Evolutionary conservation across 2,888 invertebrate genomes (phyloP), one percentile per base, ranked within the genome.

Genomic region (Dasypogon diadema): DNA sequence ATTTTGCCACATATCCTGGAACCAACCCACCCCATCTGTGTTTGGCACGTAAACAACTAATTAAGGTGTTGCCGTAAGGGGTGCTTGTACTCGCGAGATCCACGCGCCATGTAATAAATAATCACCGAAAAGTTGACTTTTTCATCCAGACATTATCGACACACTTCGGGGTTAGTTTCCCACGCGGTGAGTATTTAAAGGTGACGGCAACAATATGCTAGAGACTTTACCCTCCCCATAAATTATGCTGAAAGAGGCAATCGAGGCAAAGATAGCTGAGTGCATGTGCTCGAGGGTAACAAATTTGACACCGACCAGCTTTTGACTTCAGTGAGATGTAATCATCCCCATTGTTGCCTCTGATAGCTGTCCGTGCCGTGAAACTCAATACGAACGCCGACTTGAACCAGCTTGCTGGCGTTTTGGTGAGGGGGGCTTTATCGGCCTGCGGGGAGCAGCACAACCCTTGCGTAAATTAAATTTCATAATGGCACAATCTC

Each of bases 291-390:
- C 37, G 74, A 73, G 77, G 75, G 56, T 74, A 74, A 58, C 74
- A 77, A 77, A 76, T 76, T 77, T 77, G 75, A 77, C 77, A 77
- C 75, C 77, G 74, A 76, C 24, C 76, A 74, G 74, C 63, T 76
- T 74, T 74, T 77, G 65, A 75, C 73, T 75, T 68, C 55, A 30
- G 21, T 22, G 48, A 63, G 72, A 72, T 74, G 70, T 55, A 77
- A 77, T 77, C 77, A 77, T 76, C 74, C 72, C 68, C 70, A 60
- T 58, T 56, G 55, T 56, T 16, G 30, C 30, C 55, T 21, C 37
- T 24, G 24, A 42, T 73, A 42, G 55, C 24, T 22, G 54, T 51
- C 70, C 70, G 70, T 70, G 70, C 70, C 54, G 34, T 70, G 70
- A 70, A 70, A 70, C 54, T 70, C 54, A 70, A 70, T 70, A 70